Evolutionary conservation across 2,888 invertebrate species (phyloP).

Genomic region (Ectemnius cavifrons): DNA sequence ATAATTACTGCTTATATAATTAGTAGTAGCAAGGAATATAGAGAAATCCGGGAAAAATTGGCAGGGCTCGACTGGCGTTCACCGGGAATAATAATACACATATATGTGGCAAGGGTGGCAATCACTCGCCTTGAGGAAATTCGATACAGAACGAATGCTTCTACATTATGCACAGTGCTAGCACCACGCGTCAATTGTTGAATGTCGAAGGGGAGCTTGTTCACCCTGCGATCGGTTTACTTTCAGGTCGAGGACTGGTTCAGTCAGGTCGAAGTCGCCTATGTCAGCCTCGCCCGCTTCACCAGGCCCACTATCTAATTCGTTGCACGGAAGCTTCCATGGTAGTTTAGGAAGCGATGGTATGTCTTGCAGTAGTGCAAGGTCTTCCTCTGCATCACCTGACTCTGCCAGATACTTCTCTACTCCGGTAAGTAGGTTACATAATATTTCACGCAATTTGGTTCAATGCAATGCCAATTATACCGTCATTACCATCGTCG

Average conservation of each 20-base stretch:
- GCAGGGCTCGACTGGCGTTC: too few species aligned
- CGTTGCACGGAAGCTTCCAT: constrained; percentile 76
- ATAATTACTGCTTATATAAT: not conserved
- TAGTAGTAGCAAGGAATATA: not conserved
- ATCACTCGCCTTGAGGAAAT: too few species aligned
- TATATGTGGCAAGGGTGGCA: too few species aligned
- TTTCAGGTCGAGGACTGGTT: constrained; percentile 75
- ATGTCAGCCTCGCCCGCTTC: constrained; percentile 76
- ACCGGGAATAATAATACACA: not conserved
- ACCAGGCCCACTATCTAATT: constrained; percentile 73
- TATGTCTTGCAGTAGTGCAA: constrained; percentile 76
- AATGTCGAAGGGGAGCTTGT: not conserved
- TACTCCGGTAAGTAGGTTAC: constrained; percentile 65
- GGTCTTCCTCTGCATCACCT: constrained; percentile 76
- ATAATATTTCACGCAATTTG: constrained; percentile 8
- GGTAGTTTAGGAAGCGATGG: constrained; percentile 77
- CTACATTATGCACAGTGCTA: constrained; percentile 25
- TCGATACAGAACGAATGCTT: not conserved
- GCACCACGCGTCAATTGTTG: constrained; percentile 23
- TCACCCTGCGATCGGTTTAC: constrained; percentile 32
- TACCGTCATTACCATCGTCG: not conserved
- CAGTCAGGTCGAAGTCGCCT: constrained; percentile 76
- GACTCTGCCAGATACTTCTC: constrained; percentile 76
- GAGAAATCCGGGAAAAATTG: not conserved
- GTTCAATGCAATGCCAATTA: constrained; percentile 9